Base-by-base conservation (phyloP, 2,888 invertebrate genomes). In the Cremastinae sp. region DNA sequence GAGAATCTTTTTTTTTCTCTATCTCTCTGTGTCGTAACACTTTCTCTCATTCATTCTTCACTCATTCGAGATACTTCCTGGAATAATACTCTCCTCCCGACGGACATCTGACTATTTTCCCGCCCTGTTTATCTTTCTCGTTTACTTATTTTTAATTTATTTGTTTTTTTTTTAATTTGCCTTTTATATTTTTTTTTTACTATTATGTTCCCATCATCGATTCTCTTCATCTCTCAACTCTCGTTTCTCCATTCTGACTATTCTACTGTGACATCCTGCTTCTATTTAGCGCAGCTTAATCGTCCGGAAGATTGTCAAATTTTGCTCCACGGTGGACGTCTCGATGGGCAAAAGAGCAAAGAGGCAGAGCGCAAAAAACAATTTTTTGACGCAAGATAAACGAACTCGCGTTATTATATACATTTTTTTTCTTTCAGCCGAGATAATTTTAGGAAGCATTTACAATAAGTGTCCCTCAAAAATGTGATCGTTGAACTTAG, bases 21-120 rank as follows among this genome's bases (percentile, higher is more conserved):
- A 53, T 61, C 36, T 74, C 58, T 75, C 78, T 64, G 75, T 81
- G 80, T 80, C 68, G 75, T 81, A 80, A 81, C 79, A 80, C 71
- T 75, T 74, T 68, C 71, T 20, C 43, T 61, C 51, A 68, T 58
- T 53, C 66, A 20, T 28, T 54, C 56, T 65, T 66, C 56, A 58
- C 54, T 66, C n/a, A 45, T 56, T 45, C 45, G 12, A 41, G 9
- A 59, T 12, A 59, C 22, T 43, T 28, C 28, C 28, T 28, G 28
- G 2, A 45, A 45, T 36, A 16, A 14, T 38, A 16, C 56, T 56
- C 12, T 47, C 47, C n/a, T 38, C 12, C 34, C 12, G 12, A 14
- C 10, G 8, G 20, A 43, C 41, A 53, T 53, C 45, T 16, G 38
- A 65, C 10, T 34, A 18, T 41, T 34, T n/a, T n/a, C n/a, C n/a